Evolutionary conservation across 2,113 vertebrate species (phyloP).

Genomic region (Ceyx cyanopectus): DNA sequence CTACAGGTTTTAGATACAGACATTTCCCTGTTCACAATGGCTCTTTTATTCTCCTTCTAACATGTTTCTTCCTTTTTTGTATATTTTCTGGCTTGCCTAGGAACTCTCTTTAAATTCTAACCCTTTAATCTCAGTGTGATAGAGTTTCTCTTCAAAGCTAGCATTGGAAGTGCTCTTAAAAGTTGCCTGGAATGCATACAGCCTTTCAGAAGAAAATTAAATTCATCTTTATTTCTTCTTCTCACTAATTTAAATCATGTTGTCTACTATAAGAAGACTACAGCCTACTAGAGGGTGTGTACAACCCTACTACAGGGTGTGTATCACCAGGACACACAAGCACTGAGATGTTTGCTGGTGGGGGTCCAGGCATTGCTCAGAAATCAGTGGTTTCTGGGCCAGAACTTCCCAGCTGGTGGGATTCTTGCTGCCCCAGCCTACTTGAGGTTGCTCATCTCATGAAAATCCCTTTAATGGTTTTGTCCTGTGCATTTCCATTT

Average conservation of each 20-base stretch:
- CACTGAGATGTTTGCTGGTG: neutral
- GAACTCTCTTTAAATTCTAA: neutral
- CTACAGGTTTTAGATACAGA: neutral
- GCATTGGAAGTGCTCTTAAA: neutral
- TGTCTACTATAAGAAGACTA: neutral
- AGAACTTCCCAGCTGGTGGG: neutral
- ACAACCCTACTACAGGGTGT: neutral
- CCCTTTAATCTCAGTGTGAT: constrained; percentile 9
- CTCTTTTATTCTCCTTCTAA: neutral
- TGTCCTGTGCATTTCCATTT: neutral
- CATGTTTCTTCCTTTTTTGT: constrained; percentile 11
- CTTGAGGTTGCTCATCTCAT: neutral
- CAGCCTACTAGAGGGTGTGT: neutral
- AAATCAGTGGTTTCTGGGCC: neutral
- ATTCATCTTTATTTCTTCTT: neutral
- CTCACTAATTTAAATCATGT: neutral
- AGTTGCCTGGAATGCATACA: neutral
- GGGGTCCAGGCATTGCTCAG: neutral
- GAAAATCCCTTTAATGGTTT: neutral
- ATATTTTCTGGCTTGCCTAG: neutral
- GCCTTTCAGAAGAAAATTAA: neutral
- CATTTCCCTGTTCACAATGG: fast-evolving
- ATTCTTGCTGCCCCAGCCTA: neutral
- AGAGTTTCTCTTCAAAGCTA: neutral
- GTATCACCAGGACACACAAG: neutral